Base-by-base conservation (phyloP, 2,888 invertebrate genomes). In the Tortrix viridana region DNA sequence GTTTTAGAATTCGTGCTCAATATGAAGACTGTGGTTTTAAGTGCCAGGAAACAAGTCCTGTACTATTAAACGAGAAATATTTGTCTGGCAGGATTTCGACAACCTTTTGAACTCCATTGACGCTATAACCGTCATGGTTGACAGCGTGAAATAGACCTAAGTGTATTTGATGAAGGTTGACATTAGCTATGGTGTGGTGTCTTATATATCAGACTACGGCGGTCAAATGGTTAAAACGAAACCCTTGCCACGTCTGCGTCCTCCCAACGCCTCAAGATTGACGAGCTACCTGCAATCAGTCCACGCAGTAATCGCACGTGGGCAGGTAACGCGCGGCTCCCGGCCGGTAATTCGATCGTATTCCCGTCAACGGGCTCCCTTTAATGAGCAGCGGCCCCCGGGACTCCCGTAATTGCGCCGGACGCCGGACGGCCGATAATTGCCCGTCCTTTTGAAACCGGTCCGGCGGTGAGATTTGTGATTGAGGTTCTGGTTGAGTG, bases 331-430 rank as follows among this genome's bases (percentile, higher is more conserved):
- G 41, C 20, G 54, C 54, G 55, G 14, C 47, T 48, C 48, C 61
- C 55, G 22, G 41, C 55, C 55, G 55, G 55, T 61, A 50, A 61
- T 56, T 61, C 20, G 55, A 49, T 56, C 55, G 61, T 49, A 56
- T 56, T 61, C 22, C 61, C 61, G 61, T 61, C 61, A 61, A 56
- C 61, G 61, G 49, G 55, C 53, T 61, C 61, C 49, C 61, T 56
- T 61, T 61, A 61, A 61, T 61, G 61, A 61, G 61, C 55, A 55
- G 44, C 49, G 37, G 49, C 61, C 61, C 55, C 55, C 44, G 44
- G 55, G 61, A 55, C 37, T 32, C 44, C 37, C 20, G 37, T 61
- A 50, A 61, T 62, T 62, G 56, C 55, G 52, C 57, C 62, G 52
- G 50, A 56, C 32, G 52, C 62, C 57, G 62, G 62, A 52, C 56